A percentile compares a stretch with the other conserved stretches of the same genome.
Evolutionary conservation across 2,888 invertebrate species (phyloP).

Genomic region (Parnassius apollo): DNA sequence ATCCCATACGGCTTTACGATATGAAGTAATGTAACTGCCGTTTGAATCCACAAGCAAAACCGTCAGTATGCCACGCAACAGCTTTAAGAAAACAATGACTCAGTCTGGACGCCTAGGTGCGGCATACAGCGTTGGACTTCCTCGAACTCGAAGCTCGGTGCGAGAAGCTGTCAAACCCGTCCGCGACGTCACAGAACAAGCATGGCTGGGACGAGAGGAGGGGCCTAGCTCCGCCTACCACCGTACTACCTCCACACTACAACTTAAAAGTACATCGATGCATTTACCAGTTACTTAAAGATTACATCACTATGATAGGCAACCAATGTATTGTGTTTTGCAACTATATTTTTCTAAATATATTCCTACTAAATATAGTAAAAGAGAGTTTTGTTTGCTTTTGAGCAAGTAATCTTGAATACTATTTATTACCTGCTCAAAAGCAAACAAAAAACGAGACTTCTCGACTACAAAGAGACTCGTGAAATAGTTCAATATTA

Average conservation of each 20-base stretch:
- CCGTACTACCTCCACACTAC: constrained; percentile 6
- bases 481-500: too few species aligned
- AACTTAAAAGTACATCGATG: constrained; percentile 14
- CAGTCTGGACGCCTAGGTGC: constrained; percentile 6
- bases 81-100: constrained; percentile 4
- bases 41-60: neutral
- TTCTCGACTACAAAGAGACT: too few species aligned
- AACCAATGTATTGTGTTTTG: neutral
- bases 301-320: neutral
- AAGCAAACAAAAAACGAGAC: too few species aligned
- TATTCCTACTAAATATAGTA: too few species aligned
- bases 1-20: too few species aligned
- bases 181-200: constrained; percentile 35
- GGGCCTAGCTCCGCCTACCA: constrained; percentile 39
- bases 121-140: constrained; percentile 8
- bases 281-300: neutral
- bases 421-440: too few species aligned
- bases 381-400: too few species aligned
- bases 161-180: constrained; percentile 26
- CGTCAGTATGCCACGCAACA: neutral
- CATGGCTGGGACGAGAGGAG: constrained; percentile 38
- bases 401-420: too few species aligned
- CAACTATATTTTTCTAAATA: too few species aligned
- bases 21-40: too few species aligned
- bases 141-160: constrained; percentile 6